phyloP scores from a whole-genome alignment of 2,797 vertebrate genomes.

The Zenarchopterus dispar region DNA sequence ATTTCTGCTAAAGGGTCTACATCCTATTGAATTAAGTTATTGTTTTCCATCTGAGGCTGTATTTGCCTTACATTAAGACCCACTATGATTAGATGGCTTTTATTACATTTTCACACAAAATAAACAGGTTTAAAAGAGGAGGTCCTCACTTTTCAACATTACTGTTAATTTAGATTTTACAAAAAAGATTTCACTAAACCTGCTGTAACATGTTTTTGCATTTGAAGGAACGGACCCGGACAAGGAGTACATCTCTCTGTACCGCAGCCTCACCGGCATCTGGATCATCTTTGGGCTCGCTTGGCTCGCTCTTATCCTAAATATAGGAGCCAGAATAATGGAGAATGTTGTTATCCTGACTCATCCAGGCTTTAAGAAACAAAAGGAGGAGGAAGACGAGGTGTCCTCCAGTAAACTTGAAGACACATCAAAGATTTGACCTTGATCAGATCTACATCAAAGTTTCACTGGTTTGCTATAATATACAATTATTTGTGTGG shows the following conservation, averaged over 20 bases:
- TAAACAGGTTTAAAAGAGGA: too few species aligned
- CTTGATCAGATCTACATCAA: too few species aligned
- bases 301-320: conserved; percentile 81
- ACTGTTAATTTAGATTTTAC: too few species aligned
- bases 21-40: too few species aligned
- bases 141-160: too few species aligned
- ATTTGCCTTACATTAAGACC: too few species aligned
- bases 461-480: neutral
- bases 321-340: conserved; percentile 80
- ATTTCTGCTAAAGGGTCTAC: too few species aligned
- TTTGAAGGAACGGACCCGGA: conserved; percentile 75
- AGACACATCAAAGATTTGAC: conserved; percentile 62
- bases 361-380: conserved; percentile 48
- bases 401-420: conserved; percentile 62
- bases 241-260: conserved; percentile 81
- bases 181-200: neutral
- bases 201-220: conserved; percentile 8
- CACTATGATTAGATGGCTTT: too few species aligned
- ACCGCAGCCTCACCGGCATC: conserved; percentile 80
- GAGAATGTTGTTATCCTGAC: conserved; percentile 78
- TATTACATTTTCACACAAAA: too few species aligned
- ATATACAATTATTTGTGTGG: neutral
- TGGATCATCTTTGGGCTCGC: conserved; percentile 83
- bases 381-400: conserved; percentile 58
- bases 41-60: too few species aligned